A percentile compares a stretch with the other conserved stretches of the same genome.
Evolutionary conservation across 2,888 invertebrate species (phyloP).

Genomic region (Drosophila quasianomalipes): DNA sequence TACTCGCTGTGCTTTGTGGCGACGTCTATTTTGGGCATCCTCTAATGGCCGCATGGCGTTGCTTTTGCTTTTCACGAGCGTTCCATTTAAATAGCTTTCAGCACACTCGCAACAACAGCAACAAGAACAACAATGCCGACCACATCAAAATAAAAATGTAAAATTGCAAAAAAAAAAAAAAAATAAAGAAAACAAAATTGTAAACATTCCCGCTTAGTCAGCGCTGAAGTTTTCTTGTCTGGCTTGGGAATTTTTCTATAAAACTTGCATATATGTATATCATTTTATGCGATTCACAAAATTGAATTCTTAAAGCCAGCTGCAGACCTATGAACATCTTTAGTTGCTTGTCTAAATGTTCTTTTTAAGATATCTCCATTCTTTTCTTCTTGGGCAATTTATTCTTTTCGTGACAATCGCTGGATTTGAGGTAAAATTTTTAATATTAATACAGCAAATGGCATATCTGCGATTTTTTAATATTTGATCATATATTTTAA

Average conservation of each 20-base stretch:
- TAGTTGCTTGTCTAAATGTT: neutral
- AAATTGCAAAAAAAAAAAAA: constrained; percentile 26
- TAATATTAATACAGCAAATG: neutral
- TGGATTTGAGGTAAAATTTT: neutral
- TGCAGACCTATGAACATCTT: neutral
- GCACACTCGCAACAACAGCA: constrained; percentile 36
- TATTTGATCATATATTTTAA: too few species aligned
- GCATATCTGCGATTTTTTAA: too few species aligned
- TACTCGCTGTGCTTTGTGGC: constrained; percentile 59
- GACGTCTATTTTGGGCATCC: constrained; percentile 66
- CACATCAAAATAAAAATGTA: constrained; percentile 69
- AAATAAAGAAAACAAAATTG: constrained; percentile 51
- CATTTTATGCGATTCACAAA: constrained; percentile 9
- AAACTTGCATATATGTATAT: constrained; percentile 14
- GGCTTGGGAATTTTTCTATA: constrained; percentile 16
- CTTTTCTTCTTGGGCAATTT: neutral
- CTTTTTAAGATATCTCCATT: neutral
- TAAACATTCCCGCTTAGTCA: constrained; percentile 55
- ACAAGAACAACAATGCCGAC: constrained; percentile 46
- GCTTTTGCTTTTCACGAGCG: constrained; percentile 59
- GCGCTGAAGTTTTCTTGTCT: constrained; percentile 38
- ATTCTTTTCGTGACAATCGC: neutral
- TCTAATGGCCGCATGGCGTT: constrained; percentile 61
- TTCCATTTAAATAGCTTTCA: constrained; percentile 76
- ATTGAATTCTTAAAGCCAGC: constrained; percentile 30